phyloP scores from a whole-genome alignment of 2,797 vertebrate genomes.

The Spheniscus humboldti region DNA sequence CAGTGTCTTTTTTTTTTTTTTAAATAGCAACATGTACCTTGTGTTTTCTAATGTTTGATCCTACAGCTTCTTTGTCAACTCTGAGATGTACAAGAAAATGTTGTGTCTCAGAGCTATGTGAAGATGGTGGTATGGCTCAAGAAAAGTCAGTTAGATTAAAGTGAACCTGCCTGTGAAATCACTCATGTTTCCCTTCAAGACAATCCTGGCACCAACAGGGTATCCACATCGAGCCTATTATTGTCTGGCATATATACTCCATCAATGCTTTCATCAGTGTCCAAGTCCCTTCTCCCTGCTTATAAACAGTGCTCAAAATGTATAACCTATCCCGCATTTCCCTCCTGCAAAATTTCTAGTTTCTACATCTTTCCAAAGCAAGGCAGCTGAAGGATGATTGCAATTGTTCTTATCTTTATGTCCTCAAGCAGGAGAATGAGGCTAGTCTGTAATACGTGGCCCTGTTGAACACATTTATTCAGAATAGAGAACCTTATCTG shows the following conservation, averaged over 20 bases:
- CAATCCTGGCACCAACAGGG: not conserved
- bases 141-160: not conserved
- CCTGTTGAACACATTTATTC: not conserved
- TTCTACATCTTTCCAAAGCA: not conserved
- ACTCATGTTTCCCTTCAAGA: not conserved
- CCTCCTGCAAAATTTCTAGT: not conserved
- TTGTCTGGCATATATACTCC: not conserved
- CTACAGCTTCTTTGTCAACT: not conserved
- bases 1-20: not conserved
- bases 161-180: not conserved
- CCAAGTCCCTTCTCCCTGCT: not conserved
- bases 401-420: not conserved
- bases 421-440: not conserved
- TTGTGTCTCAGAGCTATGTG: not conserved
- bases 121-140: not conserved
- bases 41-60: not conserved
- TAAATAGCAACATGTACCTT: not conserved
- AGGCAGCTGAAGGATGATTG: not conserved
- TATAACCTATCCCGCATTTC: not conserved
- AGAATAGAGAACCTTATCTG: not conserved
- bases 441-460: not conserved
- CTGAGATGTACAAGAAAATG: not conserved
- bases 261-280: not conserved
- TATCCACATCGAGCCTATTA: not conserved
- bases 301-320: not conserved